These are phyloP conservation scores for Hemicordylus capensis DNA, from an alignment of 2,113 vertebrate genomes.

Conservation along the genomic window DNA sequence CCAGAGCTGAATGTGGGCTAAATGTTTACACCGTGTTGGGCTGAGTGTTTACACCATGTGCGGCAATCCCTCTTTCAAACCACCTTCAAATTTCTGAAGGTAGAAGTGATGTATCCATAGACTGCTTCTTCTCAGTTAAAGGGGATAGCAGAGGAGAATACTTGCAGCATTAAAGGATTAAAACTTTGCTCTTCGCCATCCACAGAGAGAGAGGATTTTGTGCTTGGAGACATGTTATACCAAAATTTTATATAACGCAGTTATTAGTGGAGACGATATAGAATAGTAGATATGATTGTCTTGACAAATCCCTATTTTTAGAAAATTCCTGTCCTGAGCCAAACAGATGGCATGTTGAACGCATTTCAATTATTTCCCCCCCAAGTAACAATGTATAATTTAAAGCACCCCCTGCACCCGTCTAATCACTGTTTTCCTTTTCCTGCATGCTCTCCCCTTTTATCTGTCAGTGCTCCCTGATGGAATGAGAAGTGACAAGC, in stretches of 20 bases:
- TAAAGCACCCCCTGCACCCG: neutral
- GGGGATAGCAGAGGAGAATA: neutral
- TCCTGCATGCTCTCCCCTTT: neutral
- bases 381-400: slow-evolving; percentile 28
- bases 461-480: slow-evolving; percentile 23
- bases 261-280: neutral
- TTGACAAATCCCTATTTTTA: slow-evolving; percentile 18
- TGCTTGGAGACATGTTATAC: neutral
- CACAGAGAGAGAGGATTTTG: neutral
- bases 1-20: neutral
- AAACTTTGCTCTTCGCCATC: neutral
- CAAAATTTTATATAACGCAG: neutral
- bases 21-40: neutral
- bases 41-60: neutral
- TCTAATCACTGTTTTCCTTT: slow-evolving; percentile 24
- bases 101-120: neutral
- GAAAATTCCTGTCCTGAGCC: neutral
- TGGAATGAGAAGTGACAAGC: slow-evolving; percentile 26
- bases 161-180: neutral
- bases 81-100: neutral
- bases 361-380: slow-evolving; percentile 10
- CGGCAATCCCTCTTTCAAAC: neutral
- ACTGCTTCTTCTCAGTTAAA: neutral
- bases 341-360: neutral
- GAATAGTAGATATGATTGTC: neutral